These are phyloP conservation scores for Drosophila lowei DNA, from an alignment of 1,140 invertebrate genomes.

Conservation along the genomic window DNA sequence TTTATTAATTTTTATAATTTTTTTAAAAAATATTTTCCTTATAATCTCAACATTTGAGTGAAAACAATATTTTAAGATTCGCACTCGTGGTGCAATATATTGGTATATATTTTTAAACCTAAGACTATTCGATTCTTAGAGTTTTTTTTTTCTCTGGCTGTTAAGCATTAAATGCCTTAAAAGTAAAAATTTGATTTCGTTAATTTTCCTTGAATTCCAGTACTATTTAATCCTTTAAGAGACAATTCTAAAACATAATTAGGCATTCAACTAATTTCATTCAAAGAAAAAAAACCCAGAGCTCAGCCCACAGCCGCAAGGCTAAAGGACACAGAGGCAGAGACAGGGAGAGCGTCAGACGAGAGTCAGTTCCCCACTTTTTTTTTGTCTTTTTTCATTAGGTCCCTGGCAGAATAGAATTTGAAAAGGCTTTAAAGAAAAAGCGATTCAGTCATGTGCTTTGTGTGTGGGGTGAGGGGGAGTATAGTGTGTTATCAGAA, in stretches of 20 bases:
- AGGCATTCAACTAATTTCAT: conserved; percentile 37
- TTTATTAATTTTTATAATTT: too few relatives aligned
- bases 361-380: conserved; percentile 18
- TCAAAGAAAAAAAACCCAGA: conserved; percentile 37
- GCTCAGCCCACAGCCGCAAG: conserved; percentile 37
- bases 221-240: conserved; percentile 14
- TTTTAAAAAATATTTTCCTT: too few relatives aligned
- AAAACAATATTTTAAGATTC: too few relatives aligned
- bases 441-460: not conserved
- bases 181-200: not conserved
- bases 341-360: conserved; percentile 19
- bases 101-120: too few relatives aligned
- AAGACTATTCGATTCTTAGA: not conserved
- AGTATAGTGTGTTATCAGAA: conserved; percentile 45
- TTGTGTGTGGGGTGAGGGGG: not conserved
- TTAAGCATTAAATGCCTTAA: conserved; percentile 5
- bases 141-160: too few relatives aligned
- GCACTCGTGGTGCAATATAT: too few relatives aligned
- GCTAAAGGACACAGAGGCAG: conserved; percentile 11
- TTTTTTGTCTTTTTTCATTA: conserved; percentile 59
- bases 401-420: conserved; percentile 55
- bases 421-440: conserved; percentile 64
- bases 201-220: not conserved
- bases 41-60: too few relatives aligned
- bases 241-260: conserved; percentile 35